Conservation (phyloP, 2,113 vertebrate species). For the Alligator mississippiensis region DNA sequence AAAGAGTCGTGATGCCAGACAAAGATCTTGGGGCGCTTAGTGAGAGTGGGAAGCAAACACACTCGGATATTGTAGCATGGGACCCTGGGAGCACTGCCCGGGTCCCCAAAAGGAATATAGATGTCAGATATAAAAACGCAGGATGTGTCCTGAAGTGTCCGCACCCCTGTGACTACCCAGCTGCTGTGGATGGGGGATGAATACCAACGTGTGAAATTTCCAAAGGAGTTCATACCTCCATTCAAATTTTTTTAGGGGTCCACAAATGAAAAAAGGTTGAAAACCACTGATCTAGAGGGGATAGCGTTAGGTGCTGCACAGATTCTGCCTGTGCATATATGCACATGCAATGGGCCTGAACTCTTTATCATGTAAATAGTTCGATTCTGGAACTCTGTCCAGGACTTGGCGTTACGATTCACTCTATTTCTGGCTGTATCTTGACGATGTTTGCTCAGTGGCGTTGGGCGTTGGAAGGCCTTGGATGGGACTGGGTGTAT, state of each 20-base stretch:
- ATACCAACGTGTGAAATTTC: too few relatives aligned
- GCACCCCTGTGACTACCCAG: constrained; percentile 30
- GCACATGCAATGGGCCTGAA: background rate
- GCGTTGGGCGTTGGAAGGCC: background rate
- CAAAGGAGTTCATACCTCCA: too few relatives aligned
- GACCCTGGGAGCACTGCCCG: constrained; percentile 62
- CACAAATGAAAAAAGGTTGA: too few relatives aligned
- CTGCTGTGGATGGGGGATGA: background rate
- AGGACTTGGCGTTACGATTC: background rate
- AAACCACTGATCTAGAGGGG: background rate
- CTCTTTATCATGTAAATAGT: background rate
- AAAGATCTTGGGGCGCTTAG: constrained; percentile 19
- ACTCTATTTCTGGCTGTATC: background rate
- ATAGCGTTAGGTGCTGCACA: background rate
- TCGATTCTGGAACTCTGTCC: background rate
- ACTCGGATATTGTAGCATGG: constrained; percentile 35
- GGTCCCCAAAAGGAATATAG: constrained; percentile 34
- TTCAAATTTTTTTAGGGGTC: too few relatives aligned
- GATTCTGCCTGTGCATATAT: background rate
- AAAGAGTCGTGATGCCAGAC: background rate
- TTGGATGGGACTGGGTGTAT: background rate
- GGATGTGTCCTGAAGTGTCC: constrained; percentile 49
- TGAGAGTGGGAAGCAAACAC: constrained; percentile 5
- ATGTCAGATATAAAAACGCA: constrained; percentile 16
- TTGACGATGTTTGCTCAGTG: fast-evolving